Conservation (phyloP, 2,797 vertebrate species). For the Nasua narica region DNA sequence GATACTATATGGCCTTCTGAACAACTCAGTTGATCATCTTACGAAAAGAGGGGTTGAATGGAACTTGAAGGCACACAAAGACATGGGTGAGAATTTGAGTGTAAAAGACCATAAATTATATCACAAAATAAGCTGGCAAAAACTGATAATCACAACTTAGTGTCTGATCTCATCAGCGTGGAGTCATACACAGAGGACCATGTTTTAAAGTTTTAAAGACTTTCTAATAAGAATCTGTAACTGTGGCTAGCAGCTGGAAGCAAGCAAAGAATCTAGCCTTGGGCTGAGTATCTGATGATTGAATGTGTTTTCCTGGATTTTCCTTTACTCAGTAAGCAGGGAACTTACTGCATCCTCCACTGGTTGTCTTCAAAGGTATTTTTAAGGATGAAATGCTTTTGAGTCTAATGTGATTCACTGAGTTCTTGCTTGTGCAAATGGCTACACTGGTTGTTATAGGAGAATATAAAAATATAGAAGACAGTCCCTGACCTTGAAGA, state of each 20-base stretch:
- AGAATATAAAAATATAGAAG: conserved; percentile 55
- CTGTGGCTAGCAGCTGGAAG: neutral
- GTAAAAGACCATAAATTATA: neutral
- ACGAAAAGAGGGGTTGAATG: neutral
- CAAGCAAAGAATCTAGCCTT: neutral
- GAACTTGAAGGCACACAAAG: neutral
- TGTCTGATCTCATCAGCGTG: neutral
- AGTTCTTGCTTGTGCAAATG: conserved; percentile 42
- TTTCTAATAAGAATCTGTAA: neutral
- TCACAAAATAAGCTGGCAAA: neutral
- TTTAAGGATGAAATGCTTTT: conserved; percentile 16
- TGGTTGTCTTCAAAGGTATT: conserved; percentile 23
- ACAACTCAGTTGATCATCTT: neutral
- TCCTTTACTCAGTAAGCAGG: conserved; percentile 18
- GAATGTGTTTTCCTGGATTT: conserved; percentile 15
- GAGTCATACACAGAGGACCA: neutral
- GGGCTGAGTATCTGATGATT: neutral
- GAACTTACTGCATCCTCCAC: neutral
- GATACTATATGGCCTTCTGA: neutral
- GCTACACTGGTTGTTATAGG: conserved; percentile 29
- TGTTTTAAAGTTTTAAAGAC: neutral
- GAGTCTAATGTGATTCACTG: conserved; percentile 40
- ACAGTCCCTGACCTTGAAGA: conserved; percentile 41
- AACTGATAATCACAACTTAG: neutral
- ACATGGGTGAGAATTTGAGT: neutral